phyloP scores from a whole-genome alignment of 2,113 vertebrate genomes.

The Mobula hypostoma region DNA sequence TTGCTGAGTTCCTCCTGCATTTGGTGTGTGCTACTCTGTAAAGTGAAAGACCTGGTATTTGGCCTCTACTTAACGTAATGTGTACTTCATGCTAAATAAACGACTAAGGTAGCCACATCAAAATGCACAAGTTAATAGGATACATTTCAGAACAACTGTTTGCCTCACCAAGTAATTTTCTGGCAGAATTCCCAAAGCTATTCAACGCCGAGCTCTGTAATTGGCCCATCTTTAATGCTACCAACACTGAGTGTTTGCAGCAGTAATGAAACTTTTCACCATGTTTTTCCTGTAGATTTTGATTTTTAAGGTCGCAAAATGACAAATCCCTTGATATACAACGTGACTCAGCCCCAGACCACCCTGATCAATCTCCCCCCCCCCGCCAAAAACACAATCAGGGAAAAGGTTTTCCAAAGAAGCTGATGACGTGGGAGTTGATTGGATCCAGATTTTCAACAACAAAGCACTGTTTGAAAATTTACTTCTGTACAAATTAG shows the following conservation, averaged over 20 bases:
- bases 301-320: background rate
- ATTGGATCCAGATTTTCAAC: constrained; percentile 12
- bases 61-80: background rate
- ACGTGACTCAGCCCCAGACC: background rate
- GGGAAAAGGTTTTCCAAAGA: background rate
- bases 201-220: background rate
- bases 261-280: background rate
- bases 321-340: background rate
- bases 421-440: background rate
- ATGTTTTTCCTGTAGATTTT: background rate
- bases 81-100: too few relatives aligned
- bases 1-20: too few relatives aligned
- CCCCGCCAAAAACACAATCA: background rate
- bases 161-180: background rate
- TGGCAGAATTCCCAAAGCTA: background rate
- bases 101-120: background rate
- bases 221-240: background rate
- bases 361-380: background rate
- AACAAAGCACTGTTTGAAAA: background rate
- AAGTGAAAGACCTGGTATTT: background rate
- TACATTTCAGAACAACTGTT: constrained; percentile 9
- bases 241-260: background rate
- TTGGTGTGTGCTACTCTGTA: background rate
- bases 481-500: background rate
- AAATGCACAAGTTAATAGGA: background rate